Evolutionary conservation across 1,140 invertebrate genomes (phyloP), one percentile per base, ranked within the genome.

Genomic region (Drosophila serrata): DNA sequence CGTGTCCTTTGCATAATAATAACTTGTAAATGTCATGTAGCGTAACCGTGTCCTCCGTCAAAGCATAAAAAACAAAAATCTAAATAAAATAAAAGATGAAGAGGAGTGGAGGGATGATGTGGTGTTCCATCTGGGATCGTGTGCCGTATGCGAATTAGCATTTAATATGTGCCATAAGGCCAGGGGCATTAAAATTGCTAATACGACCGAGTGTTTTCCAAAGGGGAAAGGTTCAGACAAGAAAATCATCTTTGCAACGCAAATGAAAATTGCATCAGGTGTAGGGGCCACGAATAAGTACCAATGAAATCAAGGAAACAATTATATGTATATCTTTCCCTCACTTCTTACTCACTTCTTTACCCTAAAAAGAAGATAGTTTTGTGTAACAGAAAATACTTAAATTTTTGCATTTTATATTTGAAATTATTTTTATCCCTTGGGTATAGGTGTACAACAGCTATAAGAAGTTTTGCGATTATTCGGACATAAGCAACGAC

Each of bases 1-100:
- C 84, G 80, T 88, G 80, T 87, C 84, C 84, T 87, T 87, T 87
- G 84, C 84, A 87, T 87, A 87, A 87, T 87, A 87, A 87, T 87
- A 87, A 75, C 84, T 88, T 87, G 84, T 87, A 87, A 82, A 80
- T 88, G 84, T 84, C 84, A 84, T 84, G 84, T 88, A 88, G 84
- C 67, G 76, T 69, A 67, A 42, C 59, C 43, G 45, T 64, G 51
- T 75, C 59, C 61, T 33, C 43, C 39, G 27, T 73, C 56, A 56
- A 29, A 74, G n/a, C 8, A 49, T 33, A 33, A 39, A 72, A 27
- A 24, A n/a, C n/a, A n/a, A 37, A 27, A 24, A 37, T 37, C 13
- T 15, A 60, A 62, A 63, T 29, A 53, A 22, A 39, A 45, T 24
- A 67, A 37, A 67, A 68, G 63, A 46, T 13, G 29, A 11, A 7